Evolutionary conservation across 2,113 vertebrate genomes (phyloP), one percentile per base, ranked within the genome.

Genomic region (Theristicus caerulescens): DNA sequence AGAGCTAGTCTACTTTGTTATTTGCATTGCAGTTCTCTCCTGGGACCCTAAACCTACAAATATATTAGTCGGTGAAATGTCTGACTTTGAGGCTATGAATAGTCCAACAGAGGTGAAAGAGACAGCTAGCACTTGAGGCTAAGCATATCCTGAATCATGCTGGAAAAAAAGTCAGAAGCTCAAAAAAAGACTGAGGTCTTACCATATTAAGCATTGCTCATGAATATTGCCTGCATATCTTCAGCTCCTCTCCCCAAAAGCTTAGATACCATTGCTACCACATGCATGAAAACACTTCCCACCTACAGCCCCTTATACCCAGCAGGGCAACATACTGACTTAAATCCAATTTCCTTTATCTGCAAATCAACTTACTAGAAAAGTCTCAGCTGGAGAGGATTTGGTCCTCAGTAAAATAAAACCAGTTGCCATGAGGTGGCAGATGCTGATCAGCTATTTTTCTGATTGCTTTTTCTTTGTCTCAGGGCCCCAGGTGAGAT

Each of bases 211-310:
- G 26, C 27, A 13, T 0, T 31, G 21, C 6, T 55, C 9, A 19
- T 1, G 2, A 42, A 10, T 3, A 2, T 4, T 22, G 2, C 15
- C 32, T 18, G 3, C 9, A 14, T 1, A 1, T 2, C 51, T 40
- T 74, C 47, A 55, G 6, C 62, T 21, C 26, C 17, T 38, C 15
- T 27, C 32, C 26, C 26, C 6, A 29, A 46, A 74, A 61, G 2
- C 10, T 46, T 10, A 22, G 2, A 3, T 5, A 47, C 6, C 19
- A 8, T 2, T 16, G 0, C 19, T 15, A 1, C 29, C 13, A 21
- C 38, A 42, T 0, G 3, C 8, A 38, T 0, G 0, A 20, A 72
- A 52, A 3, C 38, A 26, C 8, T 5, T 8, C 7, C 13, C 19
- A n/a, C 13, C 24, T 3, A 29, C 29, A 91, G 0, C 10, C 34